phyloP scores from a whole-genome alignment of 2,888 invertebrate genomes.

The Tachystola acroxantha region DNA sequence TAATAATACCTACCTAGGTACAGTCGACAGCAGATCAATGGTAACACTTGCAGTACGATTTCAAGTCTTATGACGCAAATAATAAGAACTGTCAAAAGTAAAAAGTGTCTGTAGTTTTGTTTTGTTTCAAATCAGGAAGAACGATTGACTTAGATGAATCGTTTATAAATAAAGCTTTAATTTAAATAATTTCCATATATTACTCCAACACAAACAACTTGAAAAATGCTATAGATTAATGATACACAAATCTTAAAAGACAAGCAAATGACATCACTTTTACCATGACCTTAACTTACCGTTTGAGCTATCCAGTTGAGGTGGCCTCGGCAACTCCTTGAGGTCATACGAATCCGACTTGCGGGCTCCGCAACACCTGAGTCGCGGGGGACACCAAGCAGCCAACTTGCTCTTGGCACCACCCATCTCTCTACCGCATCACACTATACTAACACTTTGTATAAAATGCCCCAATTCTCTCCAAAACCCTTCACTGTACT shows the following conservation, averaged over 20 bases:
- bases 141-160: no score
- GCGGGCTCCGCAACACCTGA: conserved; percentile 37
- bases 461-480: background rate
- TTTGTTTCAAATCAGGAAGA: no score
- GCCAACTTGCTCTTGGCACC: conserved; percentile 51
- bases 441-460: conserved; percentile 2
- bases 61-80: no score
- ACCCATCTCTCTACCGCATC: conserved; percentile 44
- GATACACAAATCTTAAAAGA: background rate
- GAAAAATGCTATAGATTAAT: no score
- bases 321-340: conserved; percentile 59
- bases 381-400: conserved; percentile 35
- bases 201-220: no score
- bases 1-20: no score
- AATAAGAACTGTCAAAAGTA: no score
- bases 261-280: background rate
- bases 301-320: conserved; percentile 40
- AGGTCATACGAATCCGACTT: conserved; percentile 53
- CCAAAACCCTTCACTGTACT: background rate
- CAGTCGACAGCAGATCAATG: no score
- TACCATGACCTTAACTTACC: conserved; percentile 39
- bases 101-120: no score
- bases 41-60: no score
- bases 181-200: no score
- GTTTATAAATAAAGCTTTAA: no score